Percentiles rank a stretch among this genome's conserved stretches.
These are phyloP conservation scores for Ginglymostoma cirratum DNA, from an alignment of 2,113 vertebrate genomes.

Conservation along the genomic window DNA sequence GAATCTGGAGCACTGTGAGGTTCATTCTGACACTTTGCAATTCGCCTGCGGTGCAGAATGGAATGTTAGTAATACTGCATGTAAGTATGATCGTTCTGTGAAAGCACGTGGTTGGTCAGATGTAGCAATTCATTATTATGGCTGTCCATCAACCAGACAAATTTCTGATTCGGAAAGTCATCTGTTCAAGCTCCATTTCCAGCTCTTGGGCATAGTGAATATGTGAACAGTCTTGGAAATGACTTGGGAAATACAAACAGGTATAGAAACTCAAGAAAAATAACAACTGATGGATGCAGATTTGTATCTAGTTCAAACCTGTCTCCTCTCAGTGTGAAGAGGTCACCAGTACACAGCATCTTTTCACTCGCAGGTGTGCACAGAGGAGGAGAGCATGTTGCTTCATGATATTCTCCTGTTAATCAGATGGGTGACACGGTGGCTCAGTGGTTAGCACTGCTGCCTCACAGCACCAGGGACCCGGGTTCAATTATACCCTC, in stretches of 20 bases:
- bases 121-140: not conserved
- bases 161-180: not conserved
- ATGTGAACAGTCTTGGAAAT: not conserved
- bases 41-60: conserved; percentile 62
- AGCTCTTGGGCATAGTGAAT: not conserved
- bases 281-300: not conserved
- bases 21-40: conserved; percentile 75
- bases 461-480: too few relatives aligned
- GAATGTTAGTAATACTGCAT: conserved; percentile 76
- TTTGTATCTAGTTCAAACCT: not conserved
- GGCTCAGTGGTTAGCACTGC: too few relatives aligned
- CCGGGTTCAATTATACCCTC: too few relatives aligned
- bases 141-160: not conserved
- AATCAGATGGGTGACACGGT: too few relatives aligned
- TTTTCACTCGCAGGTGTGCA: not conserved
- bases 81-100: conserved; percentile 54
- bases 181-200: not conserved
- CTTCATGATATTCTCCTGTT: too few relatives aligned
- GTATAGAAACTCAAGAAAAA: not conserved
- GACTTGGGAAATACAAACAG: not conserved
- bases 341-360: not conserved
- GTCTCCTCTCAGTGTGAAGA: not conserved
- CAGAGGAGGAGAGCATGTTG: not conserved
- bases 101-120: not conserved
- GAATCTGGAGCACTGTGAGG: conserved; percentile 86